These are phyloP conservation scores for Dromococcyx pavoninus DNA, from an alignment of 2,797 vertebrate genomes.

Conservation along the genomic window DNA sequence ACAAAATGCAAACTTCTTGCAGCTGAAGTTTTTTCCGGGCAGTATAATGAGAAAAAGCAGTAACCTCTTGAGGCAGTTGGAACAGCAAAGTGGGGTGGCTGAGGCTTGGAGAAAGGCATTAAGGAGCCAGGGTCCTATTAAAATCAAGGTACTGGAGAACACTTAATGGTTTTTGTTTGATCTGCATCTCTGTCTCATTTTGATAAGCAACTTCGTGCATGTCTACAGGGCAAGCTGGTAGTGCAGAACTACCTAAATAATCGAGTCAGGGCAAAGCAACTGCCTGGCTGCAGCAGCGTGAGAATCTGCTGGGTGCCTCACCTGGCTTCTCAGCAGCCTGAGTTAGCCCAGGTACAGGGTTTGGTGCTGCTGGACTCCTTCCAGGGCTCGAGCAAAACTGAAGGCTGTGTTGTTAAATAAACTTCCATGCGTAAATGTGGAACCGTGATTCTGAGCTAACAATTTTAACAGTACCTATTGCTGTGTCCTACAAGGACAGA, in stretches of 20 bases:
- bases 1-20: neutral
- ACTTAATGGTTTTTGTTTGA: neutral
- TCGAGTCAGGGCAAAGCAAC: neutral
- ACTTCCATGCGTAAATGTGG: neutral
- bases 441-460: neutral
- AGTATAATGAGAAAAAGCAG: neutral
- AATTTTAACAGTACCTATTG: neutral
- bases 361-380: neutral
- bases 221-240: neutral
- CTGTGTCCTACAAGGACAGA: neutral
- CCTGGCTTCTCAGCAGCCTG: neutral
- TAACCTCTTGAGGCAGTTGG: neutral
- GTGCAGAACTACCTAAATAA: neutral
- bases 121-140: neutral
- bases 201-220: neutral
- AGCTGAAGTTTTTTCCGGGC: neutral
- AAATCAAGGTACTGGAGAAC: neutral
- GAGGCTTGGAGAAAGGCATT: neutral
- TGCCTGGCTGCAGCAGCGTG: neutral
- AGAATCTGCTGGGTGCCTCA: neutral
- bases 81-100: neutral
- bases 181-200: neutral
- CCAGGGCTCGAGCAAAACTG: neutral
- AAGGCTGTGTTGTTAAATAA: neutral
- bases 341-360: neutral